Conservation (phyloP, 1,140 invertebrate species). For the Agrypnia vestita region DNA sequence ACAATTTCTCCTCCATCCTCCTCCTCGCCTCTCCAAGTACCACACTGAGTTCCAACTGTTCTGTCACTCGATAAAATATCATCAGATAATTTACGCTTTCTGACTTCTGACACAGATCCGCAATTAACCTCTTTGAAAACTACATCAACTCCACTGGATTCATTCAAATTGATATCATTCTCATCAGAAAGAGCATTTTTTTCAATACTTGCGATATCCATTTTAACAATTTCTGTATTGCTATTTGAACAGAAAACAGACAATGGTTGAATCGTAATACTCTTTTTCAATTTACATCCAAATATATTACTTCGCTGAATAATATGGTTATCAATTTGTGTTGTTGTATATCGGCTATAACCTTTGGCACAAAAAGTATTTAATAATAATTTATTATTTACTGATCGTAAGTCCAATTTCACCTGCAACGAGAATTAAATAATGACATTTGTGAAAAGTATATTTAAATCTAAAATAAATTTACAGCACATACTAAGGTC, state of each 20-base stretch:
- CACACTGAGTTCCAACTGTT: conserved; percentile 71
- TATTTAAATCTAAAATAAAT: neutral
- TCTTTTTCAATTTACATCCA: neutral
- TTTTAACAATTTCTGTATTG: neutral
- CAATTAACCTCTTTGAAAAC: too few species aligned
- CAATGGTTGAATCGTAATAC: neutral
- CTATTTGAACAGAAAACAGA: conserved; percentile 2
- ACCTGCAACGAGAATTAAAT: neutral
- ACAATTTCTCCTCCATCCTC: conserved; percentile 69
- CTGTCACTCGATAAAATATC: conserved; percentile 54
- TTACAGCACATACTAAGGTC: too few species aligned
- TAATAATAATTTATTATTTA: neutral
- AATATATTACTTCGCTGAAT: neutral
- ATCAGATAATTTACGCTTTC: conserved; percentile 36
- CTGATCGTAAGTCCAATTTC: conserved; percentile 3
- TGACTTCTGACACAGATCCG: neutral
- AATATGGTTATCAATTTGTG: neutral
- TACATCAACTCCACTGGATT: neutral
- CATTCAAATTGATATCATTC: neutral
- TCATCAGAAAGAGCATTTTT: conserved; percentile 10
- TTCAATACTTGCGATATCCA: conserved; percentile 23
- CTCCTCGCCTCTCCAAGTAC: conserved; percentile 70
- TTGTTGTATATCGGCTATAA: neutral
- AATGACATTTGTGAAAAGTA: neutral
- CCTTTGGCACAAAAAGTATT: neutral